A percentile compares a stretch with the other conserved stretches of the same genome.
Evolutionary conservation across 2,113 vertebrate species (phyloP).

Genomic region (Podarcis cretensis): DNA sequence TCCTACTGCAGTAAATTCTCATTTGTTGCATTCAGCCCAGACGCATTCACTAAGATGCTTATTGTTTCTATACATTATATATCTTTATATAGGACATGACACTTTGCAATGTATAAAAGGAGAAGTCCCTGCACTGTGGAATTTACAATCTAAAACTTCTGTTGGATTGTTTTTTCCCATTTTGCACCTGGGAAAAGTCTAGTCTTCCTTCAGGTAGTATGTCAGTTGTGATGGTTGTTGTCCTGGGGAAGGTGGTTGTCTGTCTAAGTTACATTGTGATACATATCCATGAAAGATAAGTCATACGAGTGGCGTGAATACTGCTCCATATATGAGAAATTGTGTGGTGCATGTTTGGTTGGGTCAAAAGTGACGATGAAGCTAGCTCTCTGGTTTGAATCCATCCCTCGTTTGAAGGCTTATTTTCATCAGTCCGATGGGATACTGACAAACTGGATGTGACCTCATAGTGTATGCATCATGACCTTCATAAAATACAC

Average conservation of each 20-base stretch:
- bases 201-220: neutral
- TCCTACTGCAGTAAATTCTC: neutral
- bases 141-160: neutral
- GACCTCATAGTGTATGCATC: too few species aligned
- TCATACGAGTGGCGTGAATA: neutral
- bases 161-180: neutral
- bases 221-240: neutral
- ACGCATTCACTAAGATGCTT: neutral
- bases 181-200: neutral
- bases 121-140: neutral
- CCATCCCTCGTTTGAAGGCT: neutral
- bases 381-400: neutral
- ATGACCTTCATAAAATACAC: neutral
- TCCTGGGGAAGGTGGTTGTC: neutral
- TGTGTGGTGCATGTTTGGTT: neutral
- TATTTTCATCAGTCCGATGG: neutral
- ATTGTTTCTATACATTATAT: neutral
- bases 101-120: neutral
- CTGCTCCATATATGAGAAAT: neutral
- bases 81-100: neutral
- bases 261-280: neutral
- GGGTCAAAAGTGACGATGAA: neutral
- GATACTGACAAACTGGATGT: too few species aligned
- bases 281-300: neutral
- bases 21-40: neutral